Evolutionary conservation across 2,113 vertebrate species (phyloP), one percentile per base, ranked within the genome.

Genomic region (Nymphicus hollandicus): DNA sequence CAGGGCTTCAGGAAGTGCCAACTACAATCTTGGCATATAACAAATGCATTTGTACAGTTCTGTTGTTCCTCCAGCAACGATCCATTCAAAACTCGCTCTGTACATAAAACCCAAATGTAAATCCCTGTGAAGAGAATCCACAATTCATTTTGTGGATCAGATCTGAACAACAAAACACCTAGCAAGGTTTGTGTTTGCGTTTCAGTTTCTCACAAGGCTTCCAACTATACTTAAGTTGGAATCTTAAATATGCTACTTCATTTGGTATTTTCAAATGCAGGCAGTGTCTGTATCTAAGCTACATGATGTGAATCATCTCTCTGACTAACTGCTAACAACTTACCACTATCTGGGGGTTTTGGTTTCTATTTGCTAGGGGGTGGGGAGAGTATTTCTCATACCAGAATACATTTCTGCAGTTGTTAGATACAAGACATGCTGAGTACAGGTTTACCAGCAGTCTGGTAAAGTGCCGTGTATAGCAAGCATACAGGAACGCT

Each of bases 271-370:
- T 74, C n/a, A 81, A 86, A 55, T 24, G 35, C 27, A 61, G 35
- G 43, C 49, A 31, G 25, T 5, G 50, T 18, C 35, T 7, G 83
- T 47, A 35, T 31, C 27, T 60, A 37, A 65, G 44, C 6, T 80
- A 69, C 39, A 55, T 13, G 28, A 39, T 11, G 7, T 14, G 14
- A 84, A 60, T 12, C 5, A 24, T n/a, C 58, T 73, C 82, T 64
- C 47, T 81, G 43, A 91, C 19, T 63, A 46, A 43, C 17, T 74
- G 46, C 24, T 70, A 89, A 17, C 37, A 85, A 84, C 9, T 37
- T 58, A 10, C 4, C 55, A 63, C 1, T 58, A 78, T 25, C 37
- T 61, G 27, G 12, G 20, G 3, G 0, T 1, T 1, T 22, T 31
- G 7, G 22, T 31, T 81, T 84, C 28, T 52, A 71, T 83, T 58